Conservation (phyloP, 2,797 vertebrate genomes). For the Smutsia temminckii region DNA sequence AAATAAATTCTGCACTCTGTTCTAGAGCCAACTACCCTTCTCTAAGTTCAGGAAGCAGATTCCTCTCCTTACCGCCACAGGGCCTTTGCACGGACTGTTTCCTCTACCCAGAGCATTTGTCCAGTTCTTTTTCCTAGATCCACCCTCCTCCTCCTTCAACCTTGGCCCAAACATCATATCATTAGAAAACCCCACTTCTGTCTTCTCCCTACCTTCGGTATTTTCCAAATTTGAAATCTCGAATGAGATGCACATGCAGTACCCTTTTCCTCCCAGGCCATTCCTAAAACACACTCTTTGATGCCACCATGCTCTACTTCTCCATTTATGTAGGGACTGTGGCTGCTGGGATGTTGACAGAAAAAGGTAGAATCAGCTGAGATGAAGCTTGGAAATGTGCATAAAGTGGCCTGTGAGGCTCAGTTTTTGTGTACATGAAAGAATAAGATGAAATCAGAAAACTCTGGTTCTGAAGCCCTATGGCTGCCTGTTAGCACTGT, state of each 20-base stretch:
- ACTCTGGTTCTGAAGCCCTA: accelerated
- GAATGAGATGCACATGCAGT: neutral
- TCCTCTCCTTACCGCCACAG: neutral
- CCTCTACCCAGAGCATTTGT: neutral
- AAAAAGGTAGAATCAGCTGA: neutral
- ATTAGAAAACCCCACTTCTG: neutral
- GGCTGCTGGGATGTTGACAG: neutral
- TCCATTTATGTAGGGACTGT: too few relatives aligned
- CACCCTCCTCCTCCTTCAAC: neutral
- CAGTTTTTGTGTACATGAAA: neutral
- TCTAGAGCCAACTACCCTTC: neutral
- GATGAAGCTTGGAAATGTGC: neutral
- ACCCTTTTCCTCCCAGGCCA: neutral
- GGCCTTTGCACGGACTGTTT: neutral
- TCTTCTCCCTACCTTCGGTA: neutral
- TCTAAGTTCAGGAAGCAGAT: neutral
- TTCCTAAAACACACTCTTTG: neutral
- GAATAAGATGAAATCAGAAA: neutral
- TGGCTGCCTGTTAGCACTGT: neutral
- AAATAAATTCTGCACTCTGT: neutral
- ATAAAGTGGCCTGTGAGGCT: too few relatives aligned
- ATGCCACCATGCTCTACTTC: neutral
- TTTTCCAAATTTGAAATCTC: neutral
- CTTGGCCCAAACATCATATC: neutral
- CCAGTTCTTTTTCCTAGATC: neutral